Conservation (phyloP, 2,888 invertebrate species). For the Mimas tiliae region DNA sequence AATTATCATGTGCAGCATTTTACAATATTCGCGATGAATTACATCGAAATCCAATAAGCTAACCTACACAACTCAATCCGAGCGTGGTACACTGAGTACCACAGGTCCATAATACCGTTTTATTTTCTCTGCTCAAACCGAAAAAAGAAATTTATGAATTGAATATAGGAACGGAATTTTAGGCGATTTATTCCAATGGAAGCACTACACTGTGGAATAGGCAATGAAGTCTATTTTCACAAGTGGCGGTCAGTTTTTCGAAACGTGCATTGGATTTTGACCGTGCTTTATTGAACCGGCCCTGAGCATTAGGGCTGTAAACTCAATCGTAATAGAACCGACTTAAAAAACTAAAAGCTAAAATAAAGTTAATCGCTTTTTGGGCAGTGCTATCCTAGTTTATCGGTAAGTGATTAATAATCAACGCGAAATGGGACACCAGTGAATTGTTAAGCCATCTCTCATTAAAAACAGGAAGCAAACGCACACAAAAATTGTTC, state of each 20-base stretch:
- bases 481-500: too few relatives aligned
- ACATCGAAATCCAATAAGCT: neutral
- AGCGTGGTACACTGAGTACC: conserved; percentile 4
- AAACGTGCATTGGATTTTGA: conserved; percentile 25
- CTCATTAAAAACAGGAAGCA: too few relatives aligned
- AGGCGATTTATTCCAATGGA: conserved; percentile 42
- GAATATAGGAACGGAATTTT: conserved; percentile 49
- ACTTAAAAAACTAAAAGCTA: too few relatives aligned
- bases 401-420: too few relatives aligned
- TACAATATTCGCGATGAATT: neutral
- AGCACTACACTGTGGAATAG: conserved; percentile 19
- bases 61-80: conserved; percentile 13
- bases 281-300: conserved; percentile 9
- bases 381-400: too few relatives aligned
- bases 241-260: conserved; percentile 23
- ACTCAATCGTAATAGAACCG: too few relatives aligned
- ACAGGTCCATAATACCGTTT: conserved; percentile 11
- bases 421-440: too few relatives aligned
- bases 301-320: neutral
- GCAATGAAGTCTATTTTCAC: conserved; percentile 21
- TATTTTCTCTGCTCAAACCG: conserved; percentile 16
- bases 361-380: too few relatives aligned
- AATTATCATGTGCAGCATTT: neutral
- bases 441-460: too few relatives aligned
- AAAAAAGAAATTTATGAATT: conserved; percentile 48